These are phyloP conservation scores for Magallana angulata DNA, from an alignment of 1,140 invertebrate species.

Conservation along the genomic window DNA sequence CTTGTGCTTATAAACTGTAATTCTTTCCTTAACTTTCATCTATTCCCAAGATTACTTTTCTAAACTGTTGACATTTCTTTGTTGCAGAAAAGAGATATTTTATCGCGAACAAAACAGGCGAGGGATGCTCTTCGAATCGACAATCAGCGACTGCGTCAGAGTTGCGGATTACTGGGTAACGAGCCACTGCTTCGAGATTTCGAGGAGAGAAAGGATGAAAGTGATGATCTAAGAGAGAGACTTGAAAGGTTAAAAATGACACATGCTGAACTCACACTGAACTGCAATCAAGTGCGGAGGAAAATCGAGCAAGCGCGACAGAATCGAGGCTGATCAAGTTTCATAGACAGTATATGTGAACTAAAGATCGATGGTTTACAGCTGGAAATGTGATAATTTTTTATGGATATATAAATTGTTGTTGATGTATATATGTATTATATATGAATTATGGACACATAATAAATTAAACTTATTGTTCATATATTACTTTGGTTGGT, in stretches of 20 bases:
- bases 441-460: background rate
- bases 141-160: conserved; percentile 76
- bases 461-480: background rate
- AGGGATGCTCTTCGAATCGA: conserved; percentile 78
- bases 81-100: conserved; percentile 78
- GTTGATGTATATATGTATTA: conserved; percentile 2
- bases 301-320: conserved; percentile 76
- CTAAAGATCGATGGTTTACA: background rate
- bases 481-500: no score
- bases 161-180: conserved; percentile 79
- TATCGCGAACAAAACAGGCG: conserved; percentile 78
- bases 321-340: conserved; percentile 35
- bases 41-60: no score
- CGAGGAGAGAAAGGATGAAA: conserved; percentile 77
- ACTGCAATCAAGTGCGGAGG: conserved; percentile 74
- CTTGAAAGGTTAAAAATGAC: conserved; percentile 76
- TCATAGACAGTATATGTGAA: no score
- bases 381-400: background rate
- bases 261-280: conserved; percentile 78
- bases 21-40: no score
- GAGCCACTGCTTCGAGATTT: conserved; percentile 77
- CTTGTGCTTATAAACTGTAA: no score
- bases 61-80: conserved; percentile 16
- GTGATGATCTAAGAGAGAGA: conserved; percentile 71
- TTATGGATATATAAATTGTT: conserved; percentile 18